These are phyloP conservation scores for Oscheius myriophilus DNA, from an alignment of 2,888 invertebrate genomes.

Conservation along the genomic window DNA sequence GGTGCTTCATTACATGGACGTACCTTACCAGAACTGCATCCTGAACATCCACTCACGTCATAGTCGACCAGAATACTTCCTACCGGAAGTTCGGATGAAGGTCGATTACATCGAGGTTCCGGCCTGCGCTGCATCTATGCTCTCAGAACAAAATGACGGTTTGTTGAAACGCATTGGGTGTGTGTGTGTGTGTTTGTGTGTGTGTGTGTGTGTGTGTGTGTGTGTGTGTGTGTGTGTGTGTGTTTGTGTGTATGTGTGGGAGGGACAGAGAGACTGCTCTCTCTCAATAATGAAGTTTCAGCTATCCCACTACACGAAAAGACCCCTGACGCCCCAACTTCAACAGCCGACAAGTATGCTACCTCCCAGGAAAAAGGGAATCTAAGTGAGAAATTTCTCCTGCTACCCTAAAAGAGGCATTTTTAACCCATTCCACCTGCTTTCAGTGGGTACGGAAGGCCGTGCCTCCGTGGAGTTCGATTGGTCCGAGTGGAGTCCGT, in stretches of 20 bases:
- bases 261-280: no score
- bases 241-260: no score
- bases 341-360: constrained; percentile 12
- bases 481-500: constrained; percentile 61
- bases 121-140: constrained; percentile 31
- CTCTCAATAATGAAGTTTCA: no score
- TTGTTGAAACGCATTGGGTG: background rate
- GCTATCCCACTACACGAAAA: constrained; percentile 5
- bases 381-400: background rate
- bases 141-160: constrained; percentile 14
- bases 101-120: constrained; percentile 57
- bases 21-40: constrained; percentile 59
- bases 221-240: no score
- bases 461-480: constrained; percentile 35
- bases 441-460: constrained; percentile 22
- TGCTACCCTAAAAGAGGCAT: background rate
- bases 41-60: constrained; percentile 64
- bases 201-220: no score
- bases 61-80: constrained; percentile 58
- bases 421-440: no score
- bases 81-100: constrained; percentile 47
- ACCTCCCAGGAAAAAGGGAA: constrained; percentile 9
- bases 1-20: constrained; percentile 57
- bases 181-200: no score
- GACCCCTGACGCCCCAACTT: background rate